Conservation (phyloP, 2,888 invertebrate species). For the Anaspis maculata region DNA sequence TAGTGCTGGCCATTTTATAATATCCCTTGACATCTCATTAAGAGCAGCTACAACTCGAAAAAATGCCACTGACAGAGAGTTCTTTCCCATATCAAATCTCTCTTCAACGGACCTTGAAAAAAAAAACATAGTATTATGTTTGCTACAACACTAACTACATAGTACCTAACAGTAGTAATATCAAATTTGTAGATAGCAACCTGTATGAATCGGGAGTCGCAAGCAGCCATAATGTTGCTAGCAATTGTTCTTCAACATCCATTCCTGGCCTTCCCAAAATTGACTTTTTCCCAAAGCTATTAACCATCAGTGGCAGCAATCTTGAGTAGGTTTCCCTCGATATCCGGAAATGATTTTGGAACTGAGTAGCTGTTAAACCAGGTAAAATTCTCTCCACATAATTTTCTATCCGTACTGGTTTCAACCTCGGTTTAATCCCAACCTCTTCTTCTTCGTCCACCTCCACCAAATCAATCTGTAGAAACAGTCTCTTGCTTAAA, state of each 20-base stretch:
- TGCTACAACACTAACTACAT: no score
- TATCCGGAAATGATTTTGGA: conserved; percentile 3
- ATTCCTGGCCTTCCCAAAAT: conserved; percentile 1
- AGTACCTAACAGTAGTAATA: no score
- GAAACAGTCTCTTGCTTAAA: no score
- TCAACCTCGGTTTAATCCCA: background rate
- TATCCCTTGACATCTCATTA: conserved; percentile 2
- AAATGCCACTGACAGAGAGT: conserved; percentile 6
- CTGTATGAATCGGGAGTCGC: conserved; percentile 18
- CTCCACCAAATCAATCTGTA: no score
- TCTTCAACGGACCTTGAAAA: conserved; percentile 3
- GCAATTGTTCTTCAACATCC: conserved; percentile 9
- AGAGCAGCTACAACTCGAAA: conserved; percentile 5
- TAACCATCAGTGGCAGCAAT: conserved; percentile 1
- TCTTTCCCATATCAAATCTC: conserved; percentile 9
- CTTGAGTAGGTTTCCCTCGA: conserved; percentile 1
- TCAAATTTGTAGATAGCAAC: conserved; percentile 7
- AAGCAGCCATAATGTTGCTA: conserved; percentile 16
- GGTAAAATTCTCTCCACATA: conserved; percentile 1
- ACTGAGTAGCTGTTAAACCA: background rate
- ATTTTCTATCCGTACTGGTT: background rate
- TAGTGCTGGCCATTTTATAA: conserved; percentile 12
- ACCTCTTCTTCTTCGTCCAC: no score
- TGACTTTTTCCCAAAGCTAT: background rate
- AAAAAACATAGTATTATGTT: no score